phyloP scores from a whole-genome alignment of 2,113 vertebrate genomes.

The Dipodomys merriami region DNA sequence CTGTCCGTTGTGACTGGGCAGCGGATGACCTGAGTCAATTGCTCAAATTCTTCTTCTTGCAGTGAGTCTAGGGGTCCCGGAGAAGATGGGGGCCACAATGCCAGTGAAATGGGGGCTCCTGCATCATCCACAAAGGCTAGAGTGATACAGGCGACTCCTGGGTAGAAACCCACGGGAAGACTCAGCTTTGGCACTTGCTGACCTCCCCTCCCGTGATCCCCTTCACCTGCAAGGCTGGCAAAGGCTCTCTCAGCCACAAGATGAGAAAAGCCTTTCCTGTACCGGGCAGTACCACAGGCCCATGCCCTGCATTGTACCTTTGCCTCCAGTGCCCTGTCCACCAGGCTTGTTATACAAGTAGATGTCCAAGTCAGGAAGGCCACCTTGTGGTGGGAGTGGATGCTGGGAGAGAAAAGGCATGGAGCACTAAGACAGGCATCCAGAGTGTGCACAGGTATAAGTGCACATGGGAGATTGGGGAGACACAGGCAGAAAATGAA shows the following conservation, averaged over 20 bases:
- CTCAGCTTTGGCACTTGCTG: not conserved
- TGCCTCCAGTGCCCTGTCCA: slow-evolving; percentile 98
- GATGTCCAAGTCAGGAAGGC: slow-evolving; percentile 93
- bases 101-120: slow-evolving; percentile 85
- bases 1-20: not conserved
- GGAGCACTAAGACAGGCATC: not conserved
- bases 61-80: slow-evolving; percentile 74
- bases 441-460: not conserved
- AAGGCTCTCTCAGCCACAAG: not conserved
- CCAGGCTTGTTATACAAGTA: slow-evolving; percentile 99
- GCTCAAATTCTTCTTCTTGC: slow-evolving; percentile 89
- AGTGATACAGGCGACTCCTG: slow-evolving; percentile 96
- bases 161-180: slow-evolving; percentile 32
- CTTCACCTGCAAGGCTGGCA: not conserved
- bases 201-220: not conserved
- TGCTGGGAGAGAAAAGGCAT: slow-evolving; percentile 87
- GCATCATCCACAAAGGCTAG: slow-evolving; percentile 92
- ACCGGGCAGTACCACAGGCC: not conserved
- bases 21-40: slow-evolving; percentile 89
- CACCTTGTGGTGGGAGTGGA: slow-evolving; percentile 88
- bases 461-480: not conserved
- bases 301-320: slow-evolving; percentile 89
- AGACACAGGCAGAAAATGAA: not conserved
- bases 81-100: slow-evolving; percentile 79
- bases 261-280: not conserved